A percentile compares a stretch with the other conserved stretches of the same genome.
phyloP scores from a whole-genome alignment of 2,797 vertebrate genomes.

The Poeciliopsis gracilis region DNA sequence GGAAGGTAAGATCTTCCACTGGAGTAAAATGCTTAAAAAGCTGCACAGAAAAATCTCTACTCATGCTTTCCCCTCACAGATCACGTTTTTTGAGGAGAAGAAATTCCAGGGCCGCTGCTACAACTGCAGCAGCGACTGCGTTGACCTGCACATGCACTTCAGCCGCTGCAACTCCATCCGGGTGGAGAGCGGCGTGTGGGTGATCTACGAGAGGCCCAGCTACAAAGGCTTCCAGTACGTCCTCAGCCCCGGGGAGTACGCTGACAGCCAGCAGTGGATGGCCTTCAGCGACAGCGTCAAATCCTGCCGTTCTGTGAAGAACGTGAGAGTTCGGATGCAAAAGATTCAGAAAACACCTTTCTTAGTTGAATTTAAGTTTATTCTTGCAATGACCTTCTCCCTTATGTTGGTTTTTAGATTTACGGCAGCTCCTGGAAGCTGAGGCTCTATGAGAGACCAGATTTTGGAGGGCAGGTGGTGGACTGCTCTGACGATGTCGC shows the following conservation, averaged over 20 bases:
- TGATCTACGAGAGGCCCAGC: conserved; percentile 63
- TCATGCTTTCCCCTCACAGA: conserved; percentile 31
- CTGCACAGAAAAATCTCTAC: too few species aligned
- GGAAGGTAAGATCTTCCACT: conserved; percentile 61
- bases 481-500: conserved; percentile 86
- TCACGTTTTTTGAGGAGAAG: conserved; percentile 70
- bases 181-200: conserved; percentile 67
- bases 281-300: conserved; percentile 67
- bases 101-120: conserved; percentile 70
- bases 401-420: conserved; percentile 60
- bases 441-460: conserved; percentile 85
- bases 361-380: neutral
- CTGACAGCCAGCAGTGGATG: conserved; percentile 71
- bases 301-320: conserved; percentile 62
- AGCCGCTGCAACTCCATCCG: conserved; percentile 66
- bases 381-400: neutral
- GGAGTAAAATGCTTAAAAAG: neutral
- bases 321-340: conserved; percentile 37
- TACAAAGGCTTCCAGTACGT: conserved; percentile 70
- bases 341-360: neutral
- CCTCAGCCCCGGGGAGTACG: conserved; percentile 63
- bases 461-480: conserved; percentile 85
- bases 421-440: conserved; percentile 81
- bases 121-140: conserved; percentile 67
- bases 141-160: conserved; percentile 63